Evolutionary conservation across 2,888 invertebrate species (phyloP), one percentile per base, ranked within the genome.

Genomic region (Alloscopus bannaensis): DNA sequence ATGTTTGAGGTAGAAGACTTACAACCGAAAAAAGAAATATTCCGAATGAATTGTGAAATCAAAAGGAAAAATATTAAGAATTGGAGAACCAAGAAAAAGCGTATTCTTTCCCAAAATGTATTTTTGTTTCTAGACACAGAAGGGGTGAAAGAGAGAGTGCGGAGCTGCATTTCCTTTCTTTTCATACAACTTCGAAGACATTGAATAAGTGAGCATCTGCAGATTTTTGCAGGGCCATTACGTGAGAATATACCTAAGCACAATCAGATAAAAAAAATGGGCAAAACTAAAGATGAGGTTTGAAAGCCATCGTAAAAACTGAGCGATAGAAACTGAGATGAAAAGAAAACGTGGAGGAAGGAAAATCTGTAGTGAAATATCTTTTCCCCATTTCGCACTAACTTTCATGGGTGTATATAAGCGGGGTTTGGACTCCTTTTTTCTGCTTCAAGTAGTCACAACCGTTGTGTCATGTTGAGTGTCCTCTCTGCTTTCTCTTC

Each of bases 381-480:
- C 18, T 57, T 28, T 60, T 16, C 28, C 20, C 36, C 36, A 42
- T 64, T 42, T 11, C 16, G 11, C 62, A 8, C 16, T 62, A 42
- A 64, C 45, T 47, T 47, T 65, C 47, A 47, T 65, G 29, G 65
- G 28, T 65, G 11, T 52, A 4, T 52, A 52, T 22, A 52, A 52
- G 52, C 24, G 20, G 24, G 18, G n/a, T 2, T n/a, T n/a, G n/a
- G n/a, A 59, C 60, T 59, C 24, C 45, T 36, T 29, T 69, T 52
- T 76, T 76, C 50, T 69, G 69, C 69, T 62, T 69, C 50, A 47
- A 70, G 68, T 62, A 26, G 42, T 52, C 40, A 52, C 59, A 70
- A 77, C 60, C 77, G 42, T 31, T 64, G 45, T 77, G 77, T 70
- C 69, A 65, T 62, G 40, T 70, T 50, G 69, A 65, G 77, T 70